These are phyloP conservation scores for Xylota sylvarum DNA, from an alignment of 2,888 invertebrate genomes.

Conservation along the genomic window DNA sequence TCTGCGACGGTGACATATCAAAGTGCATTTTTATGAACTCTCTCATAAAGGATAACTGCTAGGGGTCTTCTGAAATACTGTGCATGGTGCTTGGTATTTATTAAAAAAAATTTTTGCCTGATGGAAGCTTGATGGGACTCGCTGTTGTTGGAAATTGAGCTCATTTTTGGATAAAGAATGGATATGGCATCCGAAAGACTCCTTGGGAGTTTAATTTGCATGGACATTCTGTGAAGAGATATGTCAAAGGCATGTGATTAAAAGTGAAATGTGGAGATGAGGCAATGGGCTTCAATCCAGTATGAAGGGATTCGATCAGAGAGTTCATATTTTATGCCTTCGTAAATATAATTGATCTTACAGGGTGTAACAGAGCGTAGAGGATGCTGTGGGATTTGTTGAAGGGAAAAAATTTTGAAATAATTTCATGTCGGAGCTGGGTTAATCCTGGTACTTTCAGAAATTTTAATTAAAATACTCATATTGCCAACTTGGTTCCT, in stretches of 20 bases:
- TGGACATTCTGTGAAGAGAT: not conserved
- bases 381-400: no score
- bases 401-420: no score
- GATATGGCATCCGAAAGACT: not conserved
- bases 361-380: no score
- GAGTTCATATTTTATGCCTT: not conserved
- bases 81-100: not conserved
- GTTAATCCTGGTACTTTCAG: no score
- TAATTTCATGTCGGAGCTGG: no score
- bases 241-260: not conserved
- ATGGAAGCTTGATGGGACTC: not conserved
- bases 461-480: no score
- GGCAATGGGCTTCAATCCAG: not conserved
- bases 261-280: not conserved
- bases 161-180: not conserved
- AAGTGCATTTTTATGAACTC: constrained; percentile 58
- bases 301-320: not conserved
- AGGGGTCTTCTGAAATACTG: constrained; percentile 3
- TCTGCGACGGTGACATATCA: constrained; percentile 33
- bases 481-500: no score
- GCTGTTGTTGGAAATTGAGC: not conserved
- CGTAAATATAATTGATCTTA: not conserved
- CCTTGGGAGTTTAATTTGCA: not conserved
- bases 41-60: constrained; percentile 12
- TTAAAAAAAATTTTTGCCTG: not conserved